Percentiles rank a stretch among this genome's conserved stretches.
phyloP scores from a whole-genome alignment of 1,140 invertebrate species.

The Papilio xuthus region DNA sequence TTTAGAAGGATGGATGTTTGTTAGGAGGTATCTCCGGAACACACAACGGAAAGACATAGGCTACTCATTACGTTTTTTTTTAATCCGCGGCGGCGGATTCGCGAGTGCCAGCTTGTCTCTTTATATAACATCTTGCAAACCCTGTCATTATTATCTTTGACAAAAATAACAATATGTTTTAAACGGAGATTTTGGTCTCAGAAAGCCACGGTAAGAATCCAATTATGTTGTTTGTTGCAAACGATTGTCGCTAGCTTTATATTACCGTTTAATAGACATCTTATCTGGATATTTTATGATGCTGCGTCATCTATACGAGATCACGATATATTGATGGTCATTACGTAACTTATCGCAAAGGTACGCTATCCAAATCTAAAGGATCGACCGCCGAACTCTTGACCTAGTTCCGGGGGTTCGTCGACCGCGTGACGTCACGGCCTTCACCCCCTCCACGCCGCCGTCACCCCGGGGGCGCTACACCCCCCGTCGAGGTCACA shows the following conservation, averaged over 20 bases:
- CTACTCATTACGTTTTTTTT: too few relatives aligned
- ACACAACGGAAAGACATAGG: too few relatives aligned
- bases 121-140: too few relatives aligned
- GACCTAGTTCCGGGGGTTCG: slow-evolving; percentile 72
- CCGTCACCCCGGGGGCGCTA: slow-evolving; percentile 57
- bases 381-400: slow-evolving; percentile 67
- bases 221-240: slow-evolving; percentile 1
- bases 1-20: too few relatives aligned
- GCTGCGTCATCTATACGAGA: slow-evolving; percentile 15
- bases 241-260: not conserved
- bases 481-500: slow-evolving; percentile 67
- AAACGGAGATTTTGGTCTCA: too few relatives aligned
- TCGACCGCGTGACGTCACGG: slow-evolving; percentile 76
- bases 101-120: too few relatives aligned
- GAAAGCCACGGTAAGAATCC: too few relatives aligned
- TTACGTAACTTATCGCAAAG: slow-evolving; percentile 52
- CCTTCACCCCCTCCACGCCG: slow-evolving; percentile 47
- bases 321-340: not conserved
- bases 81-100: too few relatives aligned
- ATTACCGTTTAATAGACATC: not conserved
- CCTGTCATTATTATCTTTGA: too few relatives aligned
- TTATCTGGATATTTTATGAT: not conserved
- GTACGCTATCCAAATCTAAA: slow-evolving; percentile 45
- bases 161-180: too few relatives aligned
- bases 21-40: too few relatives aligned